Percentiles rank a stretch among this genome's conserved stretches.
These are phyloP conservation scores for Lycodopsis pacificus DNA, from an alignment of 2,797 vertebrate species.

Conservation along the genomic window DNA sequence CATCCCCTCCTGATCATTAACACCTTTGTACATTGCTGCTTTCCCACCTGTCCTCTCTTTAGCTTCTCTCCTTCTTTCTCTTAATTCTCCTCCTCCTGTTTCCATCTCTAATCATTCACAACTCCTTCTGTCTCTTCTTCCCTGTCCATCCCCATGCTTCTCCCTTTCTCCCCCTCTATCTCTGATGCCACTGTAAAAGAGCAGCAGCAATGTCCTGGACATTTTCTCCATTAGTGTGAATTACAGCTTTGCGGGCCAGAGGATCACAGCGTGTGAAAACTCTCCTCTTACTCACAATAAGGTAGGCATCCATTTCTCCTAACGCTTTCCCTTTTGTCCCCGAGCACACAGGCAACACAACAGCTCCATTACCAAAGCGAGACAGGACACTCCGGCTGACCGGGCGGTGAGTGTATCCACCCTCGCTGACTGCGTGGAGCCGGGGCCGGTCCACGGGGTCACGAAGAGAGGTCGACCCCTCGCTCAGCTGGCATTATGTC, in stretches of 20 bases:
- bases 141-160: not conserved
- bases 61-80: not conserved
- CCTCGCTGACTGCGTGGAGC: constrained; percentile 24
- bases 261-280: constrained; percentile 46
- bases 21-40: no score
- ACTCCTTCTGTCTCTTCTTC: not conserved
- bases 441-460: constrained; percentile 30
- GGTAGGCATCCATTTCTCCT: constrained; percentile 43
- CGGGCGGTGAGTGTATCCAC: constrained; percentile 39
- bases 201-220: constrained; percentile 11
- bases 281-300: constrained; percentile 50
- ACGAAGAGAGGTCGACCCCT: constrained; percentile 22
- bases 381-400: constrained; percentile 35
- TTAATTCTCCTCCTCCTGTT: not conserved
- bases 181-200: constrained; percentile 2
- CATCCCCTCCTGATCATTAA: not conserved
- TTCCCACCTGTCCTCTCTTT: not conserved
- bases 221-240: constrained; percentile 60
- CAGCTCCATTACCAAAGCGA: constrained; percentile 57
- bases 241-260: constrained; percentile 47
- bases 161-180: not conserved
- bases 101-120: not conserved
- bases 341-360: constrained; percentile 24
- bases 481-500: constrained; percentile 45
- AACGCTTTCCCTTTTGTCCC: constrained; percentile 40